These are phyloP conservation scores for Cydia splendana DNA, from an alignment of 1,140 invertebrate species.

Conservation along the genomic window DNA sequence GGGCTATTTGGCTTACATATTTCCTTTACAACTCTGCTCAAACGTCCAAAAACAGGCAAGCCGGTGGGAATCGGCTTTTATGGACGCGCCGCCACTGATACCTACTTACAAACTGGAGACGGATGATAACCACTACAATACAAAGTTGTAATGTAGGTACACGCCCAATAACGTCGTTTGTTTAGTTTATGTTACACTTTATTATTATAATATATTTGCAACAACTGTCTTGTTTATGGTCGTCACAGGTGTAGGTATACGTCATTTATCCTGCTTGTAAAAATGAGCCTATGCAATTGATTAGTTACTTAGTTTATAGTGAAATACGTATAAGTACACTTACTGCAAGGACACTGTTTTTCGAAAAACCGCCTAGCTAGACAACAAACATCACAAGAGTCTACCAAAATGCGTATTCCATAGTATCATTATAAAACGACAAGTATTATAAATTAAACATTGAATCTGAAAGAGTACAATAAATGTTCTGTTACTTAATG, in stretches of 20 bases:
- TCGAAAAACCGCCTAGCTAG: constrained; percentile 2
- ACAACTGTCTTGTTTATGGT: constrained; percentile 4
- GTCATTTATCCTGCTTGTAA: neutral
- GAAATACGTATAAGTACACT: neutral
- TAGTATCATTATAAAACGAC: constrained; percentile 3
- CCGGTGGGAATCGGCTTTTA: too few species aligned
- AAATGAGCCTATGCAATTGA: neutral
- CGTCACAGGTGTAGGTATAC: neutral
- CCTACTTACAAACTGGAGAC: too few species aligned
- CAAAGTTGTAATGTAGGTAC: too few species aligned
- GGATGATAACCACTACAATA: too few species aligned
- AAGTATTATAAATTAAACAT: constrained; percentile 21
- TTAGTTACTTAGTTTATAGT: neutral
- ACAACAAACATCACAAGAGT: constrained; percentile 32
- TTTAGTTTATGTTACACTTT: too few species aligned
- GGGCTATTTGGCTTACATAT: too few species aligned
- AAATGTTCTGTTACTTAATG: constrained; percentile 4
- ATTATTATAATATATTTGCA: neutral
- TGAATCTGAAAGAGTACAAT: constrained; percentile 24
- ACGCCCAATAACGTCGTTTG: too few species aligned
- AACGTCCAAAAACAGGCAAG: too few species aligned
- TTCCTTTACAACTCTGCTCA: too few species aligned
- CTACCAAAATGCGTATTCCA: constrained; percentile 14
- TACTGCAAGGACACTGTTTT: neutral
- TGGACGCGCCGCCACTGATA: too few species aligned